Percentiles rank a stretch among this genome's conserved stretches.
These are phyloP conservation scores for Clinocottus analis DNA, from an alignment of 2,113 vertebrate species.

Conservation along the genomic window DNA sequence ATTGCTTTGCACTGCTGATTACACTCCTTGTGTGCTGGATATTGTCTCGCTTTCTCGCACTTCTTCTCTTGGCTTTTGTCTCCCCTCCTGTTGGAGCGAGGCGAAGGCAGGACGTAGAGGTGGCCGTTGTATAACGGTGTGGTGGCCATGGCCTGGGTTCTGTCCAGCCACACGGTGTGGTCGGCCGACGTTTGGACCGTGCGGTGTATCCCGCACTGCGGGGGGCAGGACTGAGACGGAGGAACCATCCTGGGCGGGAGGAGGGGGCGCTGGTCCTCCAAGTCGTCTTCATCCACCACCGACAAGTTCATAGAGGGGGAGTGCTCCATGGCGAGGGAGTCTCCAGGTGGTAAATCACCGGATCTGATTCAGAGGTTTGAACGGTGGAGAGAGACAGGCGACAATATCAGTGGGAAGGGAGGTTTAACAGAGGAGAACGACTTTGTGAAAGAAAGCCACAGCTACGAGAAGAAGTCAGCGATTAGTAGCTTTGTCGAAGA, in stretches of 20 bases:
- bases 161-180: constrained; percentile 71
- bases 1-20: constrained; percentile 57
- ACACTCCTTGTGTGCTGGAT: constrained; percentile 31
- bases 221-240: constrained; percentile 55
- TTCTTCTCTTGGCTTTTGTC: constrained; percentile 70
- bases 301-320: constrained; percentile 70
- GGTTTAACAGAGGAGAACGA: constrained; percentile 9
- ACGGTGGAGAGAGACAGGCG: background rate
- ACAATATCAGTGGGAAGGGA: constrained; percentile 1
- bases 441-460: background rate
- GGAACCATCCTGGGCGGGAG: constrained; percentile 49
- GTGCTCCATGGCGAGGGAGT: constrained; percentile 65
- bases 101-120: constrained; percentile 59
- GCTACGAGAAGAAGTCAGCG: background rate
- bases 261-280: constrained; percentile 72
- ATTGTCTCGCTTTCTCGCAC: constrained; percentile 45
- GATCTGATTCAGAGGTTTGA: constrained; percentile 36
- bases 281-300: constrained; percentile 62
- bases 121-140: constrained; percentile 76
- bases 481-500: background rate
- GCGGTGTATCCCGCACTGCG: constrained; percentile 70
- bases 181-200: constrained; percentile 38
- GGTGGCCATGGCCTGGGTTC: constrained; percentile 70
- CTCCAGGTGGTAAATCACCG: background rate
- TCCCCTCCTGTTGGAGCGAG: constrained; percentile 47